phyloP scores from a whole-genome alignment of 2,113 vertebrate genomes.

The Bostrychus sinensis region DNA sequence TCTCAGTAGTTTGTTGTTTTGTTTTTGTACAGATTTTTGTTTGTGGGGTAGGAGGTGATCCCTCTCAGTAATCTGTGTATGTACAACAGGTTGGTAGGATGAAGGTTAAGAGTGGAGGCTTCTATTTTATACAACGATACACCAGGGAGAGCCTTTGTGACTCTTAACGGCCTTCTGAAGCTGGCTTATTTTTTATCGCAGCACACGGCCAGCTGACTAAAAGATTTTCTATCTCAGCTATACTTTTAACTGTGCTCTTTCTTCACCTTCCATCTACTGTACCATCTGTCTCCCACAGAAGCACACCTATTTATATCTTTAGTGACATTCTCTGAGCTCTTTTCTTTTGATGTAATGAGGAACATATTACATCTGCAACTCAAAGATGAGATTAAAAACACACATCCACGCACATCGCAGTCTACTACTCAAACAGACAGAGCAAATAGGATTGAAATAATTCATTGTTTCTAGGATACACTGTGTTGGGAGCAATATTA shows the following conservation, averaged over 20 bases:
- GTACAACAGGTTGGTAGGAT: too few relatives aligned
- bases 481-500: slow-evolving; percentile 80
- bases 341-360: slow-evolving; percentile 55
- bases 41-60: too few relatives aligned
- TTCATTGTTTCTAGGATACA: slow-evolving; percentile 72
- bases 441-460: slow-evolving; percentile 10
- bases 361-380: slow-evolving; percentile 50
- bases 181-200: slow-evolving; percentile 73
- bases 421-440: slow-evolving; percentile 9
- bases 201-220: slow-evolving; percentile 53
- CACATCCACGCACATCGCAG: slow-evolving; percentile 16
- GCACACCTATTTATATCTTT: slow-evolving; percentile 55
- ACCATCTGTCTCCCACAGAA: slow-evolving; percentile 36
- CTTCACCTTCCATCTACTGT: slow-evolving; percentile 46
- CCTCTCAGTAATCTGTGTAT: too few relatives aligned
- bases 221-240: slow-evolving; percentile 56
- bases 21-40: too few relatives aligned
- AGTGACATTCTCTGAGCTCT: slow-evolving; percentile 40
- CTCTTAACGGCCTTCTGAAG: slow-evolving; percentile 64
- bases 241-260: slow-evolving; percentile 55
- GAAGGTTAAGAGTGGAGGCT: slow-evolving; percentile 40
- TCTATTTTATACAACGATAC: slow-evolving; percentile 57
- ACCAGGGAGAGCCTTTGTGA: slow-evolving; percentile 67
- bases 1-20: too few relatives aligned
- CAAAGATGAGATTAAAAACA: slow-evolving; percentile 26